Percentiles rank a stretch among this genome's conserved stretches.
These are phyloP conservation scores for Pterocles gutturalis DNA, from an alignment of 2,113 vertebrate genomes.

Conservation along the genomic window DNA sequence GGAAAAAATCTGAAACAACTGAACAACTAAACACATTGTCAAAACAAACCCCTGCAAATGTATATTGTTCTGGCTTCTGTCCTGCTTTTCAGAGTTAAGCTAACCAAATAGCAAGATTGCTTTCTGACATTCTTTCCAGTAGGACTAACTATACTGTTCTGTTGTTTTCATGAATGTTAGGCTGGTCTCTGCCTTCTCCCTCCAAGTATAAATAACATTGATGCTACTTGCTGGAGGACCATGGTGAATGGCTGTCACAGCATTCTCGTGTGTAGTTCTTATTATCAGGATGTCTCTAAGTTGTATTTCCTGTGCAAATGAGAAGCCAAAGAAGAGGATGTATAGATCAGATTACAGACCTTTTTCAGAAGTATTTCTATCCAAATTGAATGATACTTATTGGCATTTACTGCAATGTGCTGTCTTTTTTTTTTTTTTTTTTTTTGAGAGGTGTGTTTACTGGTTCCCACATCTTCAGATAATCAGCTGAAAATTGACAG, in stretches of 20 bases:
- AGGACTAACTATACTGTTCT: constrained; percentile 21
- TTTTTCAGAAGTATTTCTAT: neutral
- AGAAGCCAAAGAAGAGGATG: neutral
- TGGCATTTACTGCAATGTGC: neutral
- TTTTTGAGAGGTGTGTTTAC: neutral
- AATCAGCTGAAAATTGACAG: neutral
- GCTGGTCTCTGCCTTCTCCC: neutral
- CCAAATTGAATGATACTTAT: neutral
- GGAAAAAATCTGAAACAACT: constrained; percentile 34
- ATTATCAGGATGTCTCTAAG: neutral
- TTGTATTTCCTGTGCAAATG: neutral
- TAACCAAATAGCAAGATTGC: constrained; percentile 51
- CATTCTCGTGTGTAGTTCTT: neutral
- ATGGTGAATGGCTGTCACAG: neutral
- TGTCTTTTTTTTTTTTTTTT: neutral
- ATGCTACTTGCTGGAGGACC: neutral
- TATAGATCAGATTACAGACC: neutral
- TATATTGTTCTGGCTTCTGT: constrained; percentile 53
- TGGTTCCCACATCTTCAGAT: neutral
- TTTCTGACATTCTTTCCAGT: constrained; percentile 53
- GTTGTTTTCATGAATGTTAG: constrained; percentile 9
- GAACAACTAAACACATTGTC: constrained; percentile 48
- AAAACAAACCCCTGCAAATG: constrained; percentile 47
- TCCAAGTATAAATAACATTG: neutral
- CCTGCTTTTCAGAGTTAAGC: constrained; percentile 46